Conservation (phyloP, 2,797 vertebrate genomes). For the Paedocypris micromegethes region DNA sequence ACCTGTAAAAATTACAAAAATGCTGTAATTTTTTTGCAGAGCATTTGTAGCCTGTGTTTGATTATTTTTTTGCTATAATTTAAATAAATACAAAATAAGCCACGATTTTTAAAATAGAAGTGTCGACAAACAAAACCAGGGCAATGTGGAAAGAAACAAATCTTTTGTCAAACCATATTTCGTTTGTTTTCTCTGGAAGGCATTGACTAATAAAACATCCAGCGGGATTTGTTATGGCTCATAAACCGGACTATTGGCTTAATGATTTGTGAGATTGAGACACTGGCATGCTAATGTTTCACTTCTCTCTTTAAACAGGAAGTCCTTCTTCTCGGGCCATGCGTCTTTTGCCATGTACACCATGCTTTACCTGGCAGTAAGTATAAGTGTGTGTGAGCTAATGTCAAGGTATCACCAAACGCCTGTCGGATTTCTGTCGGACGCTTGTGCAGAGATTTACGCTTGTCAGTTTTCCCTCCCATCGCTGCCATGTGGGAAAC, state of each 20-base stretch:
- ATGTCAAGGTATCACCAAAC: constrained; percentile 13
- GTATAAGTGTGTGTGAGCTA: constrained; percentile 46
- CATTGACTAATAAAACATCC: constrained; percentile 7
- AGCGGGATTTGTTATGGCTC: constrained; percentile 20
- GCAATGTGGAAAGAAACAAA: no score
- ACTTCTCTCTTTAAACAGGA: constrained; percentile 64
- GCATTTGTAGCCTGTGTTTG: no score
- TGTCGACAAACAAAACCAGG: no score
- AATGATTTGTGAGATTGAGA: constrained; percentile 28
- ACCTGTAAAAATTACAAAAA: no score
- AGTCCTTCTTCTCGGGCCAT: constrained; percentile 78
- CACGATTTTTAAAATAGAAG: no score
- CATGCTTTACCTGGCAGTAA: constrained; percentile 76
- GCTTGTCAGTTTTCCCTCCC: constrained; percentile 32
- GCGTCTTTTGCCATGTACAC: constrained; percentile 78
- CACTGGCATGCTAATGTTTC: constrained; percentile 16
- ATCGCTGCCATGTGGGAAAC: constrained; percentile 33
- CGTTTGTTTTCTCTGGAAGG: no score
- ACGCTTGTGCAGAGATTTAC: constrained; percentile 29
- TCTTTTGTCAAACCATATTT: no score
- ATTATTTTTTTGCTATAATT: no score
- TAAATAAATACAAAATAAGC: no score
- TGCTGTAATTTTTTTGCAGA: no score
- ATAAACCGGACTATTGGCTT: constrained; percentile 24
- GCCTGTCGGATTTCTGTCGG: constrained; percentile 18